Conservation (phyloP, 92 coral and sea anemone species). For the Blastomussa wellsi region DNA sequence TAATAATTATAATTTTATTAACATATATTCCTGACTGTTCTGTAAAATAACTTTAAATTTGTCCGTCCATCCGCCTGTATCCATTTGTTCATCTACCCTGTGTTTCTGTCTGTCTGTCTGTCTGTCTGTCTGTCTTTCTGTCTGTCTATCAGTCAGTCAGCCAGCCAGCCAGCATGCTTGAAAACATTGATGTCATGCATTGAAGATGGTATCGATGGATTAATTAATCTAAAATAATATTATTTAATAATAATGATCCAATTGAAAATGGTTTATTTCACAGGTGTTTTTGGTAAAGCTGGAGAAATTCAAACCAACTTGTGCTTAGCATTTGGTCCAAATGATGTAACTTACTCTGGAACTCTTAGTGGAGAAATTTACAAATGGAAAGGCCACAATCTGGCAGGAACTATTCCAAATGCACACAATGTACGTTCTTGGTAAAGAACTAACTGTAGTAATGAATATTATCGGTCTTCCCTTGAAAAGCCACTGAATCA, state of each 20-base stretch:
- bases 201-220: background rate
- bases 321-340: constrained; percentile 92
- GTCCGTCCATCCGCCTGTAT: too few species aligned
- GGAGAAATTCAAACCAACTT: constrained; percentile 99
- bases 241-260: too few species aligned
- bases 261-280: background rate
- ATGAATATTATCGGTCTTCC: too few species aligned
- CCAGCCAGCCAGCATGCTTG: too few species aligned
- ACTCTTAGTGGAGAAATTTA: constrained; percentile 98
- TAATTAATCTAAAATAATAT: background rate
- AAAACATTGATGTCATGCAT: background rate
- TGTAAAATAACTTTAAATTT: too few species aligned
- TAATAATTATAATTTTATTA: too few species aligned
- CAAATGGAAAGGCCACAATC: constrained; percentile 92
- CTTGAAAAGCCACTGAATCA: too few species aligned
- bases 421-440: constrained; percentile 78
- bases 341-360: constrained; percentile 93
- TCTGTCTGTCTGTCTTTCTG: background rate
- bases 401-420: constrained; percentile 83
- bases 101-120: background rate
- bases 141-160: background rate
- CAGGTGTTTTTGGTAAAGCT: constrained; percentile 97
- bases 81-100: too few species aligned
- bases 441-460: background rate
- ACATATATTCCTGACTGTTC: too few species aligned